Conservation (phyloP, 1,140 invertebrate genomes). For the Bombus affinis region DNA sequence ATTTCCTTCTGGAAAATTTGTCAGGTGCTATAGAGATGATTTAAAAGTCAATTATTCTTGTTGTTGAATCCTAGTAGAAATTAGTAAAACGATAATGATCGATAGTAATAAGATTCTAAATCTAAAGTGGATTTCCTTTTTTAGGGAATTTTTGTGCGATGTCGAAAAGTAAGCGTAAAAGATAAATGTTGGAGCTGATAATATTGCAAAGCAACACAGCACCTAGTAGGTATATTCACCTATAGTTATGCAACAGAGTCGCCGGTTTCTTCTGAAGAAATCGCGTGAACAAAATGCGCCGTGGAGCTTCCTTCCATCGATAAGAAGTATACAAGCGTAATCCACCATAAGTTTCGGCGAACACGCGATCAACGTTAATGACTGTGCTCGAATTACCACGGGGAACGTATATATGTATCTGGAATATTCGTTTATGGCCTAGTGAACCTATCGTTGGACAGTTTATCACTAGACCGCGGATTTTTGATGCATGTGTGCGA, state of each 20-base stretch:
- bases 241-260: background rate
- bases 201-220: background rate
- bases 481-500: too few relatives aligned
- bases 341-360: slow-evolving; percentile 31
- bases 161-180: too few relatives aligned
- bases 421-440: slow-evolving; percentile 48
- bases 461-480: background rate
- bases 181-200: background rate
- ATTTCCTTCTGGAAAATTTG: too few relatives aligned
- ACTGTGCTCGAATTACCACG: slow-evolving; percentile 30
- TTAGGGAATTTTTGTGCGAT: too few relatives aligned
- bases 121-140: too few relatives aligned
- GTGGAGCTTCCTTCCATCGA: slow-evolving; percentile 34
- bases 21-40: too few relatives aligned
- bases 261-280: background rate
- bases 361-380: slow-evolving; percentile 62
- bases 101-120: too few relatives aligned
- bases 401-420: slow-evolving; percentile 15
- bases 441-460: background rate
- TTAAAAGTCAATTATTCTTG: too few relatives aligned
- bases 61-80: too few relatives aligned
- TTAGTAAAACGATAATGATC: too few relatives aligned
- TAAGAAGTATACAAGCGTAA: slow-evolving; percentile 45
- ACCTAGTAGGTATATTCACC: background rate
- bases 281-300: slow-evolving; percentile 18